Evolutionary conservation across 1,140 invertebrate genomes (phyloP).

Genomic region (Trachymyrmex cornetzi): DNA sequence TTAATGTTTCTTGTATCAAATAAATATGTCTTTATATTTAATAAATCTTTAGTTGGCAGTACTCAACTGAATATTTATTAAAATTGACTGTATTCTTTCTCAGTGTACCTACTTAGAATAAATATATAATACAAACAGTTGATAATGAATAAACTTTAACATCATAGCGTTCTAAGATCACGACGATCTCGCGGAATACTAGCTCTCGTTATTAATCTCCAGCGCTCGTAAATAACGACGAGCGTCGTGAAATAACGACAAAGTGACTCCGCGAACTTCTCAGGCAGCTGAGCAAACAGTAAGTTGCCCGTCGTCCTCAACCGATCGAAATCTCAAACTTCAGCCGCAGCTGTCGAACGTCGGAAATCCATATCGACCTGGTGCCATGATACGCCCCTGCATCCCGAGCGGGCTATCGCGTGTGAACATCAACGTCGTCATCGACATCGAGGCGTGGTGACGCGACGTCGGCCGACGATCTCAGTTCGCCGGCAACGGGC

Average conservation of each 20-base stretch:
- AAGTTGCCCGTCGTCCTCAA: background rate
- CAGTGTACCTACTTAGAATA: no score
- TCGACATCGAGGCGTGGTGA: slow-evolving; percentile 46
- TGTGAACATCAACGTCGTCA: slow-evolving; percentile 25
- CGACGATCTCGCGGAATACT: background rate
- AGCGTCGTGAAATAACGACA: background rate
- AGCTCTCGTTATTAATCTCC: background rate
- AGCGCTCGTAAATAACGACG: no score
- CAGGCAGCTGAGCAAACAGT: background rate
- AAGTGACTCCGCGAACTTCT: slow-evolving; percentile 38
- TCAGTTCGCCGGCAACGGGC: slow-evolving; percentile 51
- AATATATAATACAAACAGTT: background rate
- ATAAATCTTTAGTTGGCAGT: no score
- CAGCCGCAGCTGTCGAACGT: slow-evolving; percentile 27
- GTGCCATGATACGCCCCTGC: slow-evolving; percentile 46
- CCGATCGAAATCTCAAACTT: slow-evolving; percentile 13
- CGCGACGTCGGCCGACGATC: slow-evolving; percentile 47
- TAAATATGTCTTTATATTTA: no score
- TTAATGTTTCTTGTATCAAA: no score
- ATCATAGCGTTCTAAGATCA: background rate
- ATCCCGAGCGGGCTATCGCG: background rate
- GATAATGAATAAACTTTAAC: no score
- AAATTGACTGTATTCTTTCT: no score
- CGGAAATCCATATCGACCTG: slow-evolving; percentile 25
- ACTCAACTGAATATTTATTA: no score